Conservation (phyloP, 2,888 invertebrate species). For the Drosophila nigricruria region DNA sequence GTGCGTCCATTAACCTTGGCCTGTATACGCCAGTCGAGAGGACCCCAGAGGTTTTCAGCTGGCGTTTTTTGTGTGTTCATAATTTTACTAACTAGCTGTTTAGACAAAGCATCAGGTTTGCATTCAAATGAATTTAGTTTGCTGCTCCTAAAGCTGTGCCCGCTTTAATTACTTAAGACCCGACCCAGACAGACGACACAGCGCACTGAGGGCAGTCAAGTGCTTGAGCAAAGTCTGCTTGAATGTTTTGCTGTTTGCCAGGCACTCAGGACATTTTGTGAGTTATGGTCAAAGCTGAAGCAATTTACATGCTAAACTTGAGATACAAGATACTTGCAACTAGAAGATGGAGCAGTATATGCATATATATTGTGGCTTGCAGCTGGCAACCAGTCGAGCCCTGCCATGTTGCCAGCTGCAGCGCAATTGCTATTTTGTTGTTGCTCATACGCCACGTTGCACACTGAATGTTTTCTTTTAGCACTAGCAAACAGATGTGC, state of each 20-base stretch:
- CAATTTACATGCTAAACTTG: constrained; percentile 41
- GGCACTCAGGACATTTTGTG: constrained; percentile 35
- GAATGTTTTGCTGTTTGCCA: constrained; percentile 38
- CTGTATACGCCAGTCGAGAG: constrained; percentile 59
- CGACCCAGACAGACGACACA: constrained; percentile 32
- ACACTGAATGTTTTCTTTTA: constrained; percentile 15
- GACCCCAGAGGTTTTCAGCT: neutral
- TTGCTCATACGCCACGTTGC: constrained; percentile 58
- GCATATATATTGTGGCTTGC: neutral
- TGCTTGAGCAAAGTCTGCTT: constrained; percentile 41
- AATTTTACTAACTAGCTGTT: constrained; percentile 17
- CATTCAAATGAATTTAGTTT: constrained; percentile 28
- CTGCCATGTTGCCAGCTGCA: constrained; percentile 43
- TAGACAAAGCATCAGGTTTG: constrained; percentile 30
- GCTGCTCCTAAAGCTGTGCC: constrained; percentile 9
- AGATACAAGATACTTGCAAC: neutral
- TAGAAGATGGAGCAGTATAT: neutral
- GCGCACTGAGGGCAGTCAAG: constrained; percentile 52
- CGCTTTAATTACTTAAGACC: constrained; percentile 53
- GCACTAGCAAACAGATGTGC: constrained; percentile 22
- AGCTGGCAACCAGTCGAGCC: neutral
- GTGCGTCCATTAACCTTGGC: constrained; percentile 72
- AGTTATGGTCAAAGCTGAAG: constrained; percentile 43
- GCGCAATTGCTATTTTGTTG: constrained; percentile 22
- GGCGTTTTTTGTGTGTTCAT: constrained; percentile 17